These are phyloP conservation scores for Neosalanx taihuensis DNA, from an alignment of 2,797 vertebrate genomes.

Conservation along the genomic window DNA sequence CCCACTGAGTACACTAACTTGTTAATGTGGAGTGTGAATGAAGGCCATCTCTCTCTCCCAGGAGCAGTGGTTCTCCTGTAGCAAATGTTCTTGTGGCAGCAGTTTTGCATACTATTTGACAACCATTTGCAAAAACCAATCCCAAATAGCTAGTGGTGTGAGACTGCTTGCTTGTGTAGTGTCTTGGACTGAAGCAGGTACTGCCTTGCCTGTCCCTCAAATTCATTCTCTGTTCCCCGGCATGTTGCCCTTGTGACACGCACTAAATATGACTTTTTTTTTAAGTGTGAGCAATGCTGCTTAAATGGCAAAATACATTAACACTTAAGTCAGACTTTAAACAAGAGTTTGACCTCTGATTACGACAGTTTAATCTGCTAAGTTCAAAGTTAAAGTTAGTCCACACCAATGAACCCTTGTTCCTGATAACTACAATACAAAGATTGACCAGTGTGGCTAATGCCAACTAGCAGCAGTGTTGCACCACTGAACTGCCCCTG, in stretches of 20 bases:
- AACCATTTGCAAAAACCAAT: slow-evolving; percentile 64
- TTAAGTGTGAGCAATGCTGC: slow-evolving; percentile 63
- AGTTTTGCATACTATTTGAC: slow-evolving; percentile 66
- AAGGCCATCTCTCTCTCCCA: slow-evolving; percentile 33
- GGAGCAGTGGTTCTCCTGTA: slow-evolving; percentile 40
- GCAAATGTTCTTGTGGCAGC: slow-evolving; percentile 46
- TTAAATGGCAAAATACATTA: slow-evolving; percentile 52
- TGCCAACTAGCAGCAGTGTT: slow-evolving; percentile 66
- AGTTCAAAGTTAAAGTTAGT: background rate
- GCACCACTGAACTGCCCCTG: slow-evolving; percentile 50
- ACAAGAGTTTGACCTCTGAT: background rate
- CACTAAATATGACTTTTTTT: slow-evolving; percentile 43
- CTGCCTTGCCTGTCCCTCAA: slow-evolving; percentile 60
- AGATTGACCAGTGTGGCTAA: slow-evolving; percentile 13
- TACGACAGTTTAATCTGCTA: background rate
- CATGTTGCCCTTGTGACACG: slow-evolving; percentile 63
- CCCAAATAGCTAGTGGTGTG: slow-evolving; percentile 38
- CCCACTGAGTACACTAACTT: slow-evolving; percentile 40
- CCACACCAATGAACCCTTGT: background rate
- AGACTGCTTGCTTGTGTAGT: slow-evolving; percentile 68
- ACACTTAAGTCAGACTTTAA: background rate
- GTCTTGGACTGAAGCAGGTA: slow-evolving; percentile 54
- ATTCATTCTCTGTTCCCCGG: slow-evolving; percentile 53
- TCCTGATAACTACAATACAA: background rate
- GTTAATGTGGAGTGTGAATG: slow-evolving; percentile 43